Conservation (phyloP, 92 coral and sea anemone genomes). For the Epizoanthus scotinus region DNA sequence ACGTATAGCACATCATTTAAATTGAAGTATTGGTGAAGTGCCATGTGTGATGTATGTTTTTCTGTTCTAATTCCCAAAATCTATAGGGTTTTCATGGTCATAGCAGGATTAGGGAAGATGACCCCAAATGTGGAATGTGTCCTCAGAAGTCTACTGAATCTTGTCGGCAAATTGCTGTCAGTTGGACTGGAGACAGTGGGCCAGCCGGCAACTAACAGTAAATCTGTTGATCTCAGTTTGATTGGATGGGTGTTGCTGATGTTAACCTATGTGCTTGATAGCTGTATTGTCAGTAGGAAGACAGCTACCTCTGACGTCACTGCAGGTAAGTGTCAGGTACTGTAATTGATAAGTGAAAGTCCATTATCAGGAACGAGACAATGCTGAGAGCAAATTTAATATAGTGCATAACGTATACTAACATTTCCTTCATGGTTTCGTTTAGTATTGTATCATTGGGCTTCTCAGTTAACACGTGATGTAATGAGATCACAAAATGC, state of each 20-base stretch:
- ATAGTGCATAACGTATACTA: not conserved
- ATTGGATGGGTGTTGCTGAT: constrained; percentile 89
- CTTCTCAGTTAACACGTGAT: no score
- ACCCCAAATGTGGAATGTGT: constrained; percentile 73
- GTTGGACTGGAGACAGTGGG: constrained; percentile 51
- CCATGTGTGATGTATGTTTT: not conserved
- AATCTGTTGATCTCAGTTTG: constrained; percentile 65
- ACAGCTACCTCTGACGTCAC: constrained; percentile 26
- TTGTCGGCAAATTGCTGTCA: constrained; percentile 70
- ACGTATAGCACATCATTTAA: not conserved
- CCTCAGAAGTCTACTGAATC: constrained; percentile 74
- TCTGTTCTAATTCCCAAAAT: not conserved
- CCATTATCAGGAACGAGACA: not conserved
- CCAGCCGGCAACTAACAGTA: constrained; percentile 4
- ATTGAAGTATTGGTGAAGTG: not conserved
- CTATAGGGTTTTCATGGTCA: constrained; percentile 82
- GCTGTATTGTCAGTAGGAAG: constrained; percentile 55
- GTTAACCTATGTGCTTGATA: constrained; percentile 82
- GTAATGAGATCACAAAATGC: no score
- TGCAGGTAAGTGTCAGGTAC: constrained; percentile 1
- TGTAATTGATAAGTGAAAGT: no score
- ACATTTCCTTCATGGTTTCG: no score
- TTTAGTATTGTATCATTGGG: not conserved
- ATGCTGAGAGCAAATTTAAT: not conserved
- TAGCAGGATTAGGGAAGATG: constrained; percentile 80